These are phyloP conservation scores for Leucophenga varia DNA, from an alignment of 1,140 invertebrate genomes.

Conservation along the genomic window DNA sequence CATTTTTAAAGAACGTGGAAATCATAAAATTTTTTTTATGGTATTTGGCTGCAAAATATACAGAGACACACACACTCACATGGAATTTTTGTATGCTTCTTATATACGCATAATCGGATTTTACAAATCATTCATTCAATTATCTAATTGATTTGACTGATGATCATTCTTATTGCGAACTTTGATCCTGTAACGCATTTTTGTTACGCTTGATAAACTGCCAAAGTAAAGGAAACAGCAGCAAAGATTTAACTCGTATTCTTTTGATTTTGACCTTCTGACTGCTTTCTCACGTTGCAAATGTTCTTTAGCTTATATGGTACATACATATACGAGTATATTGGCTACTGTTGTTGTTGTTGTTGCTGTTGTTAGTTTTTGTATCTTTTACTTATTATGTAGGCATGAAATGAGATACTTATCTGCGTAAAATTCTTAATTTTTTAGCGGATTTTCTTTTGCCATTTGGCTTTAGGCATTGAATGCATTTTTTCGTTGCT, in stretches of 20 bases:
- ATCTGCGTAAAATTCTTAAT: constrained; percentile 31
- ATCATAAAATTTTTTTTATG: too few relatives aligned
- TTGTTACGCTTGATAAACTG: constrained; percentile 43
- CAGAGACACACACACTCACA: too few relatives aligned
- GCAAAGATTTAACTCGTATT: too few relatives aligned
- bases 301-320: too few relatives aligned
- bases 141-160: constrained; percentile 52
- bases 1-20: too few relatives aligned
- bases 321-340: not conserved
- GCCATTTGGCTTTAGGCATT: too few relatives aligned
- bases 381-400: constrained; percentile 1
- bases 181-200: constrained; percentile 46
- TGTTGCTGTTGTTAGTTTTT: constrained; percentile 23
- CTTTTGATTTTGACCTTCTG: too few relatives aligned
- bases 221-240: not conserved
- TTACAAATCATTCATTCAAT: constrained; percentile 51
- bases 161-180: constrained; percentile 40
- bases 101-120: constrained; percentile 48
- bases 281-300: constrained; percentile 13
- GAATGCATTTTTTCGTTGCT: too few relatives aligned
- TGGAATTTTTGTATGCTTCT: too few relatives aligned
- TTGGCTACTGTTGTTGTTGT: constrained; percentile 24
- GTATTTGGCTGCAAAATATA: too few relatives aligned
- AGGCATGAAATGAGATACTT: constrained; percentile 28
- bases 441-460: constrained; percentile 16